Conservation (phyloP, 2,113 vertebrate genomes). For the Cepphus grylle region DNA sequence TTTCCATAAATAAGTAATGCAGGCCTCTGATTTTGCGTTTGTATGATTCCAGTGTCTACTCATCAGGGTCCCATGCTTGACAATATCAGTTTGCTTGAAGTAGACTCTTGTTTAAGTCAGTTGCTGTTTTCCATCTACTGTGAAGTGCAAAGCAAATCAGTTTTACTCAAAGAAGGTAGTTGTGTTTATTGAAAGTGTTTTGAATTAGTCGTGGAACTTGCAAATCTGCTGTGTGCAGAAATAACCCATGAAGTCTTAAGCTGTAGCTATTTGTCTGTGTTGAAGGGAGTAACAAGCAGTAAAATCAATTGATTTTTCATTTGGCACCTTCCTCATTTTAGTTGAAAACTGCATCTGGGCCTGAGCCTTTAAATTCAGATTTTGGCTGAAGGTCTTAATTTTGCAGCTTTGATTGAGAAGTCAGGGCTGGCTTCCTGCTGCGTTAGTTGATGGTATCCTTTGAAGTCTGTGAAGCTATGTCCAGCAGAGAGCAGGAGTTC, state of each 20-base stretch:
- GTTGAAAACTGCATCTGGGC: neutral
- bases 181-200: neutral
- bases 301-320: neutral
- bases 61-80: neutral
- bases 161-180: neutral
- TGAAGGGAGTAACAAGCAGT: neutral
- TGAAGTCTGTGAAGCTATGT: neutral
- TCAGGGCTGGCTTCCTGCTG: neutral
- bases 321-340: neutral
- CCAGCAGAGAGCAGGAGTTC: constrained; percentile 43
- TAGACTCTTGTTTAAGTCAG: neutral
- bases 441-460: neutral
- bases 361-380: neutral
- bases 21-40: neutral
- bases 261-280: neutral
- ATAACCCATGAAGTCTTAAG: neutral
- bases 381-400: neutral
- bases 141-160: neutral
- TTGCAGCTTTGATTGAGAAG: neutral
- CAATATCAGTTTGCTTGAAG: neutral
- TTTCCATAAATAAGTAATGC: neutral
- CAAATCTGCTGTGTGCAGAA: neutral
- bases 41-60: neutral
- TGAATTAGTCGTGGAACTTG: neutral
- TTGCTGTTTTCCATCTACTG: neutral